Evolutionary conservation across 2,113 vertebrate genomes (phyloP).

Genomic region (Phasianus colchicus): DNA sequence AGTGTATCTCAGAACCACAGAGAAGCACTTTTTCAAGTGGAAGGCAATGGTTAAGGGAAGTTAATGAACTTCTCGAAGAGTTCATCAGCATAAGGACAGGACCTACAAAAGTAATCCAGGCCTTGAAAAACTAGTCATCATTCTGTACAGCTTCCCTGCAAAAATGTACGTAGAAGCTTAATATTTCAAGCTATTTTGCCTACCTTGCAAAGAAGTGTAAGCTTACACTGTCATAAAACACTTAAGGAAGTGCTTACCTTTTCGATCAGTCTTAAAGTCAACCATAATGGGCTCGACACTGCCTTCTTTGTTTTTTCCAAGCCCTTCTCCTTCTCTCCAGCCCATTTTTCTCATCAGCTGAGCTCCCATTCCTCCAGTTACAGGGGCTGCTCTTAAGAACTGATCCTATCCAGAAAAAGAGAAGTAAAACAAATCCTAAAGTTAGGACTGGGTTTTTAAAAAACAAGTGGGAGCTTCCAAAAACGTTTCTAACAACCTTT

Average conservation of each 20-base stretch:
- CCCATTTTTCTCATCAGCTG: slow-evolving; percentile 99
- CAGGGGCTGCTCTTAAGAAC: slow-evolving; percentile 95
- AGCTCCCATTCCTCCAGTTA: slow-evolving; percentile 95
- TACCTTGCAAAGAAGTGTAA: accelerated
- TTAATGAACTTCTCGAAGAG: not conserved
- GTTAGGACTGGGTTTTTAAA: slow-evolving; percentile 66
- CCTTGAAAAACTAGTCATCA: not conserved
- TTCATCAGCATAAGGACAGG: not conserved
- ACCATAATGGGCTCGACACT: slow-evolving; percentile 96
- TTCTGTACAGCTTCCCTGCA: too few species aligned
- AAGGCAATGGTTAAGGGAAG: not conserved
- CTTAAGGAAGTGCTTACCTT: slow-evolving; percentile 81
- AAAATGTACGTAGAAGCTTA: not conserved
- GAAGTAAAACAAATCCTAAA: slow-evolving; percentile 73
- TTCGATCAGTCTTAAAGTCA: slow-evolving; percentile 97
- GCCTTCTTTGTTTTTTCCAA: slow-evolving; percentile 95
- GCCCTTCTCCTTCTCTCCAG: slow-evolving; percentile 94
- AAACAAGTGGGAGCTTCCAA: slow-evolving; percentile 40
- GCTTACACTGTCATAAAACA: not conserved
- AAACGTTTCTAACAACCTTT: slow-evolving; percentile 59
- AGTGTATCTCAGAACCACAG: not conserved
- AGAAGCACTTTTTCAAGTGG: not conserved
- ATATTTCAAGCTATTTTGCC: not conserved
- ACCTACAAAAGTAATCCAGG: not conserved
- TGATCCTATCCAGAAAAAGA: slow-evolving; percentile 91